phyloP scores from a whole-genome alignment of 2,888 invertebrate genomes.

The Axea sp. region DNA sequence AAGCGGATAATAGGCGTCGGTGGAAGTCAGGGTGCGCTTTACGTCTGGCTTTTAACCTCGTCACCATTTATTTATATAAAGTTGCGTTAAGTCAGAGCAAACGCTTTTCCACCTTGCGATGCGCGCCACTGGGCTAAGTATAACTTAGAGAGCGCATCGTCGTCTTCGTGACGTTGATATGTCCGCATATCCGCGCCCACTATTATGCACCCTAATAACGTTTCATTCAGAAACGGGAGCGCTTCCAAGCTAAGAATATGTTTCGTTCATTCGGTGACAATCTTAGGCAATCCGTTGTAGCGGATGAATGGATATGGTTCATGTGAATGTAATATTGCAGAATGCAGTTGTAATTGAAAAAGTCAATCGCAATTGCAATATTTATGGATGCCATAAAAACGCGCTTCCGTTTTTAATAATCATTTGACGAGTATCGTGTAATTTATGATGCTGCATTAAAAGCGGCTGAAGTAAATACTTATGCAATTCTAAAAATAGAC shows the following conservation, averaged over 20 bases:
- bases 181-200: conserved; percentile 61
- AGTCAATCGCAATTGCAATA: conserved; percentile 39
- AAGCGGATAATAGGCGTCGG: conserved; percentile 62
- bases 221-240: conserved; percentile 54
- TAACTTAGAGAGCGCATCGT: conserved; percentile 42
- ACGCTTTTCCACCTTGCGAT: conserved; percentile 45
- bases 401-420: too few relatives aligned
- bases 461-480: too few relatives aligned
- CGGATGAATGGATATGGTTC: conserved; percentile 54
- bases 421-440: too few relatives aligned
- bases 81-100: conserved; percentile 47
- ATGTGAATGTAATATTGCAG: conserved; percentile 26
- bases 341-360: conserved; percentile 34
- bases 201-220: conserved; percentile 57
- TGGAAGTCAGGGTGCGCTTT: conserved; percentile 42
- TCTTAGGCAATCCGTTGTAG: conserved; percentile 32
- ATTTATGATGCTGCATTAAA: too few relatives aligned
- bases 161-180: conserved; percentile 47
- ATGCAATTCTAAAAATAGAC: too few relatives aligned
- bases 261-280: conserved; percentile 57
- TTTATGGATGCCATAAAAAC: too few relatives aligned
- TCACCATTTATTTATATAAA: conserved; percentile 62
- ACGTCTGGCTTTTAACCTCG: conserved; percentile 60
- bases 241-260: conserved; percentile 51
- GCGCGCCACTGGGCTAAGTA: conserved; percentile 44